Evolutionary conservation across 2,113 vertebrate species (phyloP).

Genomic region (Ochotona curzoniae): DNA sequence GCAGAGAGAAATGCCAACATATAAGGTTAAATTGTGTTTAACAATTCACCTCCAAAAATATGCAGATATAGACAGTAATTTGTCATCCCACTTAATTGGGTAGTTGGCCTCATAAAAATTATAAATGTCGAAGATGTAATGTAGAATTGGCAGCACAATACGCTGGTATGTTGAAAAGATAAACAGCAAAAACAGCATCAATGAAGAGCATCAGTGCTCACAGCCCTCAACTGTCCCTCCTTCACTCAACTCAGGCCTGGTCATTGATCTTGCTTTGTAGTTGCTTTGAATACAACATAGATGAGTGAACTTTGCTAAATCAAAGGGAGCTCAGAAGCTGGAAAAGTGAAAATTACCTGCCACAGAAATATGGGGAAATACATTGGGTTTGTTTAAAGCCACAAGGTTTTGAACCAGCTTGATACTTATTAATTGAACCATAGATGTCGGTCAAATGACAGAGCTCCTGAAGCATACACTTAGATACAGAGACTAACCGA

Average conservation of each 20-base stretch:
- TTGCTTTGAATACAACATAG: neutral
- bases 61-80: neutral
- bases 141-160: neutral
- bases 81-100: neutral
- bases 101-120: neutral
- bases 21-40: neutral
- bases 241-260: neutral
- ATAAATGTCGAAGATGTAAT: neutral
- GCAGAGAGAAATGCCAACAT: neutral
- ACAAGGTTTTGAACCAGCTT: neutral
- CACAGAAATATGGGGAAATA: neutral
- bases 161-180: neutral
- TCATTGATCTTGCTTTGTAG: neutral
- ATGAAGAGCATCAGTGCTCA: neutral
- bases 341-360: neutral
- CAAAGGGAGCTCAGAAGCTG: neutral
- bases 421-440: neutral
- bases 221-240: neutral
- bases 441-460: neutral
- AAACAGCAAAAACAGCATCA: neutral
- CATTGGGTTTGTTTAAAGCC: neutral
- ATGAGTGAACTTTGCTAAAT: neutral
- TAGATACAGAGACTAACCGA: neutral
- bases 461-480: neutral
- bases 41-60: neutral